Conservation (phyloP, 2,797 vertebrate species). For the Tadarida brasiliensis region DNA sequence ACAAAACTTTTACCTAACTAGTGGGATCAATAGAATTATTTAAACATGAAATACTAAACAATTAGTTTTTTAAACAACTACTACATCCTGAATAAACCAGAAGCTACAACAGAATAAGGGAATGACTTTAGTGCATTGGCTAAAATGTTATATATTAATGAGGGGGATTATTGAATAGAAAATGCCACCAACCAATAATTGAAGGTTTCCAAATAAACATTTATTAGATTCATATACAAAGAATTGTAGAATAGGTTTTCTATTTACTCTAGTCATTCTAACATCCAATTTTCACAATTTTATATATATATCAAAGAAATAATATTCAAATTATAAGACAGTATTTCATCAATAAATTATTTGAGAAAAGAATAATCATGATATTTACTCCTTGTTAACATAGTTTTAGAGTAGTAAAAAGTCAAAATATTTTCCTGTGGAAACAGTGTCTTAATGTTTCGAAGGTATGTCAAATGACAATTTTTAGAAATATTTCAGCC, state of each 20-base stretch:
- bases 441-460: constrained; percentile 74
- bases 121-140: neutral
- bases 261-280: constrained; percentile 30
- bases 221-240: neutral
- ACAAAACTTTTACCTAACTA: neutral
- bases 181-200: neutral
- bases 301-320: neutral
- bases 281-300: neutral
- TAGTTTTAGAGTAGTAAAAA: constrained; percentile 77
- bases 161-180: neutral
- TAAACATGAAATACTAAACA: constrained; percentile 20
- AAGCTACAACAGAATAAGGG: constrained; percentile 31
- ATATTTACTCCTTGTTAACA: constrained; percentile 66
- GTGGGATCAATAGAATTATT: neutral
- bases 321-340: constrained; percentile 20
- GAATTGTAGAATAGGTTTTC: constrained; percentile 52
- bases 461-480: constrained; percentile 82
- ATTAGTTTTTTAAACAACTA: neutral
- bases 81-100: constrained; percentile 1
- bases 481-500: constrained; percentile 69
- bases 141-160: neutral
- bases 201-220: constrained; percentile 37
- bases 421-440: constrained; percentile 80
- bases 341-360: constrained; percentile 55
- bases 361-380: constrained; percentile 64